Base-by-base conservation (phyloP, 2,888 invertebrate species). In the Stegophylla sp. region DNA sequence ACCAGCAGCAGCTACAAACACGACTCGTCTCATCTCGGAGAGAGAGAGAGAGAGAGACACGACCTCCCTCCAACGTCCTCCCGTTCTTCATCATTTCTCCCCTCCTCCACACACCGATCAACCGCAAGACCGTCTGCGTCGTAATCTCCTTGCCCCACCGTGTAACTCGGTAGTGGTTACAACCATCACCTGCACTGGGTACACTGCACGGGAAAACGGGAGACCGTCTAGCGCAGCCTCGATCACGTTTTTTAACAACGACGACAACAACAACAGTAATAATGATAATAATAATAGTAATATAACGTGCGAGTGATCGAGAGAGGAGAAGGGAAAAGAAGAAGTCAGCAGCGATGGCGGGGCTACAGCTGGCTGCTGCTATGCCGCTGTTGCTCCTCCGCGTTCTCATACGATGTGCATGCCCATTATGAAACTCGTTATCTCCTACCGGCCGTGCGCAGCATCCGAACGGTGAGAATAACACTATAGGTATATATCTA, bases 81-180 rank as follows among this genome's bases (percentile, higher is more conserved):
- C 20, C 17, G 26, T 26, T 28, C 51, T n/a, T n/a, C n/a, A n/a
- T n/a, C 34, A 7, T 34, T 34, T 17, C 23, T n/a, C 71, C 34
- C 9, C 3, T 12, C 23, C 9, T 0, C 26, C 15, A 13, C 59
- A 4, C 59, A 4, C 59, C 26, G 23, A 23, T 13, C 59, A 12
- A 20, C 56, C 56, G 23, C 23, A 9, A 23, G 23, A 61, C 61
- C 61, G 28, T 26, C 20, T 20, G 56, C 10, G 15, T 23, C 43
- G 26, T 45, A 45, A 51, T 48, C 28, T 48, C 61, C 34, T 28
- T 12, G 34, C 17, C n/a, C n/a, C n/a, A 12, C 56, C 2, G 75
- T 64, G 75, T 75, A 75, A 75, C 75, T 64, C 75, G 73, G 73
- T 64, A 64, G 67, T 67, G 10, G 64, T 64, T 63, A 48, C 61